Base-by-base conservation (phyloP, 2,113 vertebrate species). In the Phocoena sinus region DNA sequence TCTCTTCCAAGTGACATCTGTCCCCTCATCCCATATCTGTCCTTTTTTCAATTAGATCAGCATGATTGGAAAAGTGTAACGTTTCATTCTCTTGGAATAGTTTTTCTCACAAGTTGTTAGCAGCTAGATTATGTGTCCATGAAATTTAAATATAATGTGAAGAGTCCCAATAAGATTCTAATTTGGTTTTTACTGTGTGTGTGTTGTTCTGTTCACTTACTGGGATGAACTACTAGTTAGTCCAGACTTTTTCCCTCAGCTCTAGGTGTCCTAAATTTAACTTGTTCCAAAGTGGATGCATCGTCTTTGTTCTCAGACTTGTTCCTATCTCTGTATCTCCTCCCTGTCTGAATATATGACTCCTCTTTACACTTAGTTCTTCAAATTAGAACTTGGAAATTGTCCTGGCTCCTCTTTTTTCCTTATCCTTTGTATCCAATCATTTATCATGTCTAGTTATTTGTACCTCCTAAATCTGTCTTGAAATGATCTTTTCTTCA, bases 131-230 rank as follows among this genome's bases (percentile, higher is more conserved):
- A 80, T 58, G 3, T 98, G 36, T 95, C 92, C 23, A 36, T 90
- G 63, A 84, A 80, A 47, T 89, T 47, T 74, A 68, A 95, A 91
- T 97, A n/a, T n/a, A 87, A 82, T 68, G 8, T 92, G 23, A 87
- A 81, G 38, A 96, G 20, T 94, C 47, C 56, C 13, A 47, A 0
- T 91, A 82, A 63, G 25, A 89, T 60, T 86, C 26, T 60, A 21
- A 82, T 79, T 83, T 58, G 5, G 6, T 50, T 50, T 85, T 82
- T 62, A 80, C 36, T 17, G 1, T 58, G 28, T 74, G 53, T 50
- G 10, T 70, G 28, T 44, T 28, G n/a, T 14, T 36, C 26, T 58
- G 2, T 88, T 68, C 33, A 20, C 3, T 84, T 89, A 18, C 20
- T 68, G 28, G n/a, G 28, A 56, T 77, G 33, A 87, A 88, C 33